A percentile compares a stretch with the other conserved stretches of the same genome.
Evolutionary conservation across 2,888 invertebrate genomes (phyloP).

Genomic region (Nineta flava): DNA sequence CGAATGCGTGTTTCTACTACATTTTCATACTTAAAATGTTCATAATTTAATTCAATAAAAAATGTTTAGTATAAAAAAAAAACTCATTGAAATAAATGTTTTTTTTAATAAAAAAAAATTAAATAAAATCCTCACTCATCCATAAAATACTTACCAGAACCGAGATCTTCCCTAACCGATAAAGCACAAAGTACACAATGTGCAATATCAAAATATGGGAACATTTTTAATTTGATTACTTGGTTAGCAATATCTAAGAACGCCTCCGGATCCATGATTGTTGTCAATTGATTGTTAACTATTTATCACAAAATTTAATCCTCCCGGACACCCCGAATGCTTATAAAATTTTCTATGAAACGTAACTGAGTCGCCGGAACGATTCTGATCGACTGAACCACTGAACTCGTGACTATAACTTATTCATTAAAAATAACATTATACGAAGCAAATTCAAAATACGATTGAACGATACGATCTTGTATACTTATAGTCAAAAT

Average conservation of each 20-base stretch:
- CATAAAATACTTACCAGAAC: slow-evolving; percentile 53
- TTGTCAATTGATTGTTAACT: not conserved
- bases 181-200: slow-evolving; percentile 90
- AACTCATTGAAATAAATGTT: too few relatives aligned
- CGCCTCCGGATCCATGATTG: slow-evolving; percentile 80
- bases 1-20: too few relatives aligned
- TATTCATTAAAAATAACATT: too few relatives aligned
- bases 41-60: too few relatives aligned
- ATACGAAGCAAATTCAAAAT: too few relatives aligned
- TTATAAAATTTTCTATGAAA: too few relatives aligned
- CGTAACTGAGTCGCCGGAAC: not conserved
- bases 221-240: slow-evolving; percentile 98
- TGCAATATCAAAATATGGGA: slow-evolving; percentile 97
- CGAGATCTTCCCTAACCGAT: slow-evolving; percentile 89
- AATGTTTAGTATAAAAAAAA: too few relatives aligned
- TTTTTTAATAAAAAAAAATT: not conserved
- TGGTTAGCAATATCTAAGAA: slow-evolving; percentile 97
- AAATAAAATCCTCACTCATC: not conserved
- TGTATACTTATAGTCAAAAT: too few relatives aligned
- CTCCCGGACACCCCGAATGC: too few relatives aligned
- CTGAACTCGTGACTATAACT: not conserved
- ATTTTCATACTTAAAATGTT: too few relatives aligned
- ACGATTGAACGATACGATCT: too few relatives aligned
- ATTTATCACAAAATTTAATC: not conserved
- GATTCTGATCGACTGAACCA: not conserved